Evolutionary conservation across 2,888 invertebrate species (phyloP).

Genomic region (Drosophila rellima): DNA sequence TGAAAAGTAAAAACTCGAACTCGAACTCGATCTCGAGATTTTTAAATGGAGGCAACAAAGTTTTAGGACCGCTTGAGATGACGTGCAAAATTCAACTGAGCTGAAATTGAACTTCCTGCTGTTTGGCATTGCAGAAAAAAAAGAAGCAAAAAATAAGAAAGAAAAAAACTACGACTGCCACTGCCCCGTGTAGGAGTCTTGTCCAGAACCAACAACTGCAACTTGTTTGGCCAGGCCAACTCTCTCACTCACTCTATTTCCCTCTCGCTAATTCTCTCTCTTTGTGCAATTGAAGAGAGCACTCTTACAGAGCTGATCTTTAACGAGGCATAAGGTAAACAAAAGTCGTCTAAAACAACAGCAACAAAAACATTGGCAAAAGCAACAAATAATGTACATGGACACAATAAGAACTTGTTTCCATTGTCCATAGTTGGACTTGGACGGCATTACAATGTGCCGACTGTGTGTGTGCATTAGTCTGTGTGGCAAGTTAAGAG

Average conservation of each 20-base stretch:
- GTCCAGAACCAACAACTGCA: constrained; percentile 52
- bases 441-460: constrained; percentile 39
- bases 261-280: not conserved
- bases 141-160: constrained; percentile 18
- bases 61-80: constrained; percentile 75
- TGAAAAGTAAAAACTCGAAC: constrained; percentile 32
- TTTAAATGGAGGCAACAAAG: constrained; percentile 13
- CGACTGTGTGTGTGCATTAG: constrained; percentile 1
- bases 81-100: constrained; percentile 82
- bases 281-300: constrained; percentile 12
- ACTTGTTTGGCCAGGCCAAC: constrained; percentile 65
- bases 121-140: constrained; percentile 62
- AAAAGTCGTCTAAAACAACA: constrained; percentile 69
- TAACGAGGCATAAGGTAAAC: constrained; percentile 76
- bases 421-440: constrained; percentile 73
- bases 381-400: constrained; percentile 30
- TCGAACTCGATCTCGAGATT: constrained; percentile 25
- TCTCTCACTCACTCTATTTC: constrained; percentile 5
- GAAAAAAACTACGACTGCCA: constrained; percentile 24
- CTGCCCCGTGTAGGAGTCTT: constrained; percentile 68
- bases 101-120: constrained; percentile 81
- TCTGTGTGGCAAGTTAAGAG: constrained; percentile 23
- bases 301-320: constrained; percentile 53
- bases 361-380: constrained; percentile 39
- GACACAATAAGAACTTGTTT: constrained; percentile 70